These are phyloP conservation scores for Vultur gryphus DNA, from an alignment of 2,797 vertebrate species.

Conservation along the genomic window DNA sequence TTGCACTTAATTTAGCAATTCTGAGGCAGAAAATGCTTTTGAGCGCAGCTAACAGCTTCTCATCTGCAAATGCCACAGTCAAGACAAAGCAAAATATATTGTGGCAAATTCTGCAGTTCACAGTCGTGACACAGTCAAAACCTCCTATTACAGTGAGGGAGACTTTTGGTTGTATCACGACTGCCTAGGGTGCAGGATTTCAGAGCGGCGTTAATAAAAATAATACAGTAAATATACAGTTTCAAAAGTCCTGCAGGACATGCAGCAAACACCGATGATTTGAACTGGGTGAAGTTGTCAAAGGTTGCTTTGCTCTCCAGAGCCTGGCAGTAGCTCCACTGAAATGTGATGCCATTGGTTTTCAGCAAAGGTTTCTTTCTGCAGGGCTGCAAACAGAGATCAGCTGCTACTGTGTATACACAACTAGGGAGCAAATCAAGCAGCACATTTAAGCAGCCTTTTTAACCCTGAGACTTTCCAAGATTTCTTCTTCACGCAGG, in stretches of 20 bases:
- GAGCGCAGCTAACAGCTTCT: neutral
- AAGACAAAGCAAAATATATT: slow-evolving; percentile 35
- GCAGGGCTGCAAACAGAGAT: slow-evolving; percentile 85
- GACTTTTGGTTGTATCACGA: neutral
- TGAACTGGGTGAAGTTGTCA: slow-evolving; percentile 74
- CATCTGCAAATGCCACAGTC: slow-evolving; percentile 26
- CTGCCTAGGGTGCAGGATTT: neutral
- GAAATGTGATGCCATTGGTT: slow-evolving; percentile 89
- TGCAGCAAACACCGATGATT: slow-evolving; percentile 28
- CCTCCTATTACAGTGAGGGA: neutral
- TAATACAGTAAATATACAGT: neutral
- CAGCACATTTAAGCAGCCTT: slow-evolving; percentile 81
- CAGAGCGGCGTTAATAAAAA: neutral
- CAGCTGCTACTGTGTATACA: slow-evolving; percentile 81
- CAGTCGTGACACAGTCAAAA: slow-evolving; percentile 29
- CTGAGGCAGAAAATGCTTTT: neutral
- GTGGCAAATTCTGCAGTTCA: slow-evolving; percentile 37
- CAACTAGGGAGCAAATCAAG: slow-evolving; percentile 82
- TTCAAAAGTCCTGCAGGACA: slow-evolving; percentile 19
- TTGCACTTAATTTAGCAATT: neutral
- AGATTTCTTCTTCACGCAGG: slow-evolving; percentile 82
- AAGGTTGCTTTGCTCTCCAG: slow-evolving; percentile 76
- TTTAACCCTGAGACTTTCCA: slow-evolving; percentile 80
- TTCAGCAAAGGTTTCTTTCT: slow-evolving; percentile 85
- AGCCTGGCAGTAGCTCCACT: slow-evolving; percentile 78